These are phyloP conservation scores for Drosophila leonis DNA, from an alignment of 2,888 invertebrate genomes.

Conservation along the genomic window DNA sequence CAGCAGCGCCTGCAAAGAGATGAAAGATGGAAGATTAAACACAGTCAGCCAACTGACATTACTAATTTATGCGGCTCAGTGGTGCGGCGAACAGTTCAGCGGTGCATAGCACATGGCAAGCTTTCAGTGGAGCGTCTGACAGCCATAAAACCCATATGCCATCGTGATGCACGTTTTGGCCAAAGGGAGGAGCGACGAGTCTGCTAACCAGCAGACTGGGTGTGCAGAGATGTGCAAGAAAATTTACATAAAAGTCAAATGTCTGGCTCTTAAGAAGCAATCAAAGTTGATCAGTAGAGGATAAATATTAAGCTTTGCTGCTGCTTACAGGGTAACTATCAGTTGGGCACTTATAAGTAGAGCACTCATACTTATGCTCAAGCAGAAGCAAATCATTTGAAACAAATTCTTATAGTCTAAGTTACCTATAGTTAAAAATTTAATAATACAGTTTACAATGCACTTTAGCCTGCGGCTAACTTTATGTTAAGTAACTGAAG, in stretches of 20 bases:
- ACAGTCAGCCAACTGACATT: slow-evolving; percentile 26
- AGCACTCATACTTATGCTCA: not conserved
- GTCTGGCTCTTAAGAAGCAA: not conserved
- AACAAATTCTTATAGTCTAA: no score
- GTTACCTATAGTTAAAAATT: no score
- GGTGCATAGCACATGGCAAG: slow-evolving; percentile 32
- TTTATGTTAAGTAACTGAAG: no score
- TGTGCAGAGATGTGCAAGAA: not conserved
- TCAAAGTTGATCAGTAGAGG: not conserved
- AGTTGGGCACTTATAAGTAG: not conserved
- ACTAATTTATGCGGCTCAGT: slow-evolving; percentile 55
- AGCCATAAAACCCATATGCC: slow-evolving; percentile 37
- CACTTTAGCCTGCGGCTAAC: no score
- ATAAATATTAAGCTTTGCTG: not conserved
- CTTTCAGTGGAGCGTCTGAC: slow-evolving; percentile 36
- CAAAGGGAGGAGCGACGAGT: not conserved
- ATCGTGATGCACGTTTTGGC: slow-evolving; percentile 71
- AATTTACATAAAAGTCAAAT: slow-evolving; percentile 14
- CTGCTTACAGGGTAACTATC: not conserved
- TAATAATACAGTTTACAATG: no score
- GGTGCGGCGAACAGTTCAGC: slow-evolving; percentile 33
- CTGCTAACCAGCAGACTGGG: not conserved
- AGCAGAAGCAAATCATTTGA: no score
- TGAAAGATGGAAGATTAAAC: slow-evolving; percentile 75
- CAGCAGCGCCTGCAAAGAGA: slow-evolving; percentile 84